Conservation (phyloP, 2,888 invertebrate genomes). For the Alentia gelatinosa region DNA sequence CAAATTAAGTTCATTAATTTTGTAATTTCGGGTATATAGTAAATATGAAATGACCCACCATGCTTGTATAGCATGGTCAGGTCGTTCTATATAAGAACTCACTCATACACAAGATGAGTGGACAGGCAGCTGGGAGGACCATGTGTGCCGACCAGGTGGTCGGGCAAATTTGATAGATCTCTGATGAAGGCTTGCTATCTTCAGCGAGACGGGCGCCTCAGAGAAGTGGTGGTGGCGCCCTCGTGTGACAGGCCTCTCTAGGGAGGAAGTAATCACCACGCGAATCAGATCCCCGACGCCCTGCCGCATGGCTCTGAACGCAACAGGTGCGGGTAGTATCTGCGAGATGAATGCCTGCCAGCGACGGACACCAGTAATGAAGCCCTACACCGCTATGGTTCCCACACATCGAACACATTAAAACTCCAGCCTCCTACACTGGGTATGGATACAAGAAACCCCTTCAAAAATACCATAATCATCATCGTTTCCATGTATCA, state of each 20-base stretch:
- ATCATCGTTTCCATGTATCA: too few species aligned
- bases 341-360: neutral
- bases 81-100: too few species aligned
- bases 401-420: too few species aligned
- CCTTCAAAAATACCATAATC: too few species aligned
- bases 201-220: neutral
- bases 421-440: too few species aligned
- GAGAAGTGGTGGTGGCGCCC: neutral
- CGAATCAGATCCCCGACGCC: neutral
- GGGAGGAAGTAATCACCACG: conserved; percentile 8
- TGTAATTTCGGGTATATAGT: too few species aligned
- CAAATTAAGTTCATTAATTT: too few species aligned
- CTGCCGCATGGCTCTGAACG: neutral
- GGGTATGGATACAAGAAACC: too few species aligned
- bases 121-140: too few species aligned
- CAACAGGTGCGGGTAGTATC: neutral
- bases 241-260: neutral
- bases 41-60: too few species aligned
- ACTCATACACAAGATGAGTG: neutral
- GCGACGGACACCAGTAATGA: neutral
- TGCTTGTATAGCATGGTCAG: too few species aligned
- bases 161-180: neutral
- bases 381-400: too few species aligned
- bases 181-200: neutral
- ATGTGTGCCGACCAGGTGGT: neutral